Evolutionary conservation across 2,113 vertebrate species (phyloP).

Genomic region (Ornithorhynchus anatinus): DNA sequence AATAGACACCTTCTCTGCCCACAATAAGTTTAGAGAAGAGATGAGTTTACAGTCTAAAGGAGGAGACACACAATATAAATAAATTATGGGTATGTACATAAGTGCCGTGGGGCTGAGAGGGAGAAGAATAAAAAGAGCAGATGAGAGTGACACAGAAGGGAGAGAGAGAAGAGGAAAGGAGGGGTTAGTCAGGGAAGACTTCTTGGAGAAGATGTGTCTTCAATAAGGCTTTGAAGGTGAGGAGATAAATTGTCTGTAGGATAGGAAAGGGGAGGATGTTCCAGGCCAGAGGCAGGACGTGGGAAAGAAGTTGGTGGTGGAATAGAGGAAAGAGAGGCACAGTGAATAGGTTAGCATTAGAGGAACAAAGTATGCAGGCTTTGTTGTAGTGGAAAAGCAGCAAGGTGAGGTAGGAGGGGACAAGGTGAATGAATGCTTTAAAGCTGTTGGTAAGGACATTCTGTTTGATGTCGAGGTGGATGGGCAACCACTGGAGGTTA

Average conservation of each 20-base stretch:
- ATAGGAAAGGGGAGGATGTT: neutral
- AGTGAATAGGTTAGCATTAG: neutral
- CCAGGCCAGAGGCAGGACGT: neutral
- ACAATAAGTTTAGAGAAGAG: too few species aligned
- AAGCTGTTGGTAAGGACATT: too few species aligned
- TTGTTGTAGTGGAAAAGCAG: neutral
- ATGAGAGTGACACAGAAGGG: neutral
- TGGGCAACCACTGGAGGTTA: too few species aligned
- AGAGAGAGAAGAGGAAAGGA: neutral
- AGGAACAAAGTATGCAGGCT: neutral
- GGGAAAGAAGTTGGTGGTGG: neutral
- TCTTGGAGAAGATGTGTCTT: neutral
- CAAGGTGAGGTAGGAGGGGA: neutral
- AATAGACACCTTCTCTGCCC: too few species aligned
- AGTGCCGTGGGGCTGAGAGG: neutral
- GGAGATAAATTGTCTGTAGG: neutral
- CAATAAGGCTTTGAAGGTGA: neutral
- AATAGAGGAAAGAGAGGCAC: neutral
- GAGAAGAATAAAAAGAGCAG: neutral
- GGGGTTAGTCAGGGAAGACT: neutral
- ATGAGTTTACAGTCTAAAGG: too few species aligned
- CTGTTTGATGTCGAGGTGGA: too few species aligned
- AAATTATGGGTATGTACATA: too few species aligned
- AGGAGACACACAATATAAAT: too few species aligned
- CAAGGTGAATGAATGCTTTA: neutral